phyloP scores from a whole-genome alignment of 2,113 vertebrate species.

The Cyrtonyx montezumae region DNA sequence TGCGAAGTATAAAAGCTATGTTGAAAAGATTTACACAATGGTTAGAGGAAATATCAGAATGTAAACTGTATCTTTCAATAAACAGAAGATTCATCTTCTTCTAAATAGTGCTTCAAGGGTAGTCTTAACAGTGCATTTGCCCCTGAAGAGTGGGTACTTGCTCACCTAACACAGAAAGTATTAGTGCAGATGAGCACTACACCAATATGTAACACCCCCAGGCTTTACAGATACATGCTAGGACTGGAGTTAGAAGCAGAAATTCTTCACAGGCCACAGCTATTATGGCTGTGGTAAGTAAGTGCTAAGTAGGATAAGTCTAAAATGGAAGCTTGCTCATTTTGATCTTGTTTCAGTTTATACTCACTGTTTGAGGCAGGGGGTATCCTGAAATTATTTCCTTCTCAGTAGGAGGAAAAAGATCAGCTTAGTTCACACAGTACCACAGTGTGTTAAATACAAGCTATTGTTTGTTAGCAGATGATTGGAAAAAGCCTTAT shows the following conservation, averaged over 20 bases:
- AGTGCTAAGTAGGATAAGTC: background rate
- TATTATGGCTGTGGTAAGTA: background rate
- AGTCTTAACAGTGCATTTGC: background rate
- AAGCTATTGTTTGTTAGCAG: background rate
- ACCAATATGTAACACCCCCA: background rate
- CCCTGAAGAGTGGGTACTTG: background rate
- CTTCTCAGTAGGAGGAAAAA: background rate
- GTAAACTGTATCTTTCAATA: background rate
- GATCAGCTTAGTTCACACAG: background rate
- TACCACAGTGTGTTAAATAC: fast-evolving
- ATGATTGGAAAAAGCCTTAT: background rate
- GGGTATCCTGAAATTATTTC: background rate
- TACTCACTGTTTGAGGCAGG: fast-evolving
- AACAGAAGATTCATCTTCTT: background rate
- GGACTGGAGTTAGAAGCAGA: background rate
- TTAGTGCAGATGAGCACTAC: background rate
- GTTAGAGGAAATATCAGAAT: background rate
- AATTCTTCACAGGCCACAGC: background rate
- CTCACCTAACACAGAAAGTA: background rate
- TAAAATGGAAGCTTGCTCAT: background rate
- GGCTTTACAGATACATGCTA: background rate
- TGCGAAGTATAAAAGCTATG: background rate
- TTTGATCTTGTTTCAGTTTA: background rate
- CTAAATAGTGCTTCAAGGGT: background rate
- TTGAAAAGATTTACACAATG: background rate